phyloP scores from a whole-genome alignment of 1,140 invertebrate genomes.

The Polyergus mexicanus region DNA sequence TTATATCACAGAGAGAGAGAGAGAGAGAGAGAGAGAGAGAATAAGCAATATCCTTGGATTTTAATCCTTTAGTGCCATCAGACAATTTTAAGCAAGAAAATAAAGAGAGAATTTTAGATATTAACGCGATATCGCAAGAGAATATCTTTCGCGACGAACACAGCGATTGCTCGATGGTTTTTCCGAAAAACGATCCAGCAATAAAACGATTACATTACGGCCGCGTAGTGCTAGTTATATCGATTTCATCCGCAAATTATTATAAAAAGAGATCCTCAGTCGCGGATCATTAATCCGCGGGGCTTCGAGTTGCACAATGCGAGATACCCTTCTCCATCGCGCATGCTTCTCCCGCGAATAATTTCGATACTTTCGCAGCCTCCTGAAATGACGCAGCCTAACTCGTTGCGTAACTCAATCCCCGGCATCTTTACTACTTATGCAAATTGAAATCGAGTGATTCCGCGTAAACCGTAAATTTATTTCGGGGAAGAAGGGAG shows the following conservation, averaged over 20 bases:
- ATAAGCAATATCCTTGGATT: not conserved
- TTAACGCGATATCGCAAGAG: not conserved
- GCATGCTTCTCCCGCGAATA: slow-evolving; percentile 17
- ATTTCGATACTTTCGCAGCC: slow-evolving; percentile 22
- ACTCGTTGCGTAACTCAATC: slow-evolving; percentile 57
- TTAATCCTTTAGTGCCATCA: not conserved
- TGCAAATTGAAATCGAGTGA: slow-evolving; percentile 52
- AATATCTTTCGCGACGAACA: not conserved
- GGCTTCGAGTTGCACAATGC: slow-evolving; percentile 39
- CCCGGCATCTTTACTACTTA: slow-evolving; percentile 50
- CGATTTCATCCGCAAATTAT: slow-evolving; percentile 56
- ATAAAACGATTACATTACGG: slow-evolving; percentile 52
- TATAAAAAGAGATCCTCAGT: slow-evolving; percentile 42
- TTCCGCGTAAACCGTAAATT: slow-evolving; percentile 53
- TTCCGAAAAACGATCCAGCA: slow-evolving; percentile 60
- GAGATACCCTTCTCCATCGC: not conserved
- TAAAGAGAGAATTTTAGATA: not conserved
- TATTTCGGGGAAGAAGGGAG: slow-evolving; percentile 6
- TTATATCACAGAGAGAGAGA: too few relatives aligned
- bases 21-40: too few relatives aligned
- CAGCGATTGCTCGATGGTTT: slow-evolving; percentile 34
- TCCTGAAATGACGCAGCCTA: slow-evolving; percentile 28
- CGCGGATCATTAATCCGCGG: slow-evolving; percentile 43
- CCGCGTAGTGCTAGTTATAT: slow-evolving; percentile 52
- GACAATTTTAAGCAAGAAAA: not conserved